Base-by-base conservation (phyloP, 2,113 vertebrate genomes). In the Dipodomys spectabilis region DNA sequence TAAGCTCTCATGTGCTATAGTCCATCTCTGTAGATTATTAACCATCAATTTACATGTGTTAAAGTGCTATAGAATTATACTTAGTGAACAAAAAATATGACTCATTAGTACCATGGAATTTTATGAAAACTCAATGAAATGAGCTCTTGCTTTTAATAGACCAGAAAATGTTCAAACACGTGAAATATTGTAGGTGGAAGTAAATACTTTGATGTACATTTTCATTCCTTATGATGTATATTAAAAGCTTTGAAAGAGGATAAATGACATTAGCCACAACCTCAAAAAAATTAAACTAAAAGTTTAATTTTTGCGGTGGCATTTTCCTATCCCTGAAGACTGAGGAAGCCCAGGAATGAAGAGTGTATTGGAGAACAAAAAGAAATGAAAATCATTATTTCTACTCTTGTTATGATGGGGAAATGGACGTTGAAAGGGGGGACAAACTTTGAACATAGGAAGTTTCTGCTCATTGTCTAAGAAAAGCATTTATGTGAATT, bases 111-210 rank as follows among this genome's bases (percentile, higher is more conserved):
- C 97, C 68, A 68, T 94, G 39, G 97, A 92, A 79, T 81, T 93
- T 95, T 73, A 95, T 57, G 4, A 96, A 95, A 95, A 95, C 49
- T 91, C 86, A 45, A 91, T 89, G 69, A 88, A 91, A 87, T 96
- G 84, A 83, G 81, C 93, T 95, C 88, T 44, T 57, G 82, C 96
- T 97, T 91, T 97, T 97, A 97, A 96, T 97, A 64, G 95, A 88
- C 95, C 77, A 95, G 96, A 93, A 97, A 97, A 96, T 80, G 93
- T 97, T 90, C 97, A 95, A 57, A 57, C 80, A 94, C 93, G 85
- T 88, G 73, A 97, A 98, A 97, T 97, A 95, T 95, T 97, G 94
- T 94, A 96, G 93, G 25, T 96, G 90, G 74, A 93, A 95, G 91
- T 88, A 90, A 93, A 79, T 88, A 81, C 45, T 11, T 15, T 85